Base-by-base conservation (phyloP, 1,140 invertebrate genomes). In the Radopholus similis region DNA sequence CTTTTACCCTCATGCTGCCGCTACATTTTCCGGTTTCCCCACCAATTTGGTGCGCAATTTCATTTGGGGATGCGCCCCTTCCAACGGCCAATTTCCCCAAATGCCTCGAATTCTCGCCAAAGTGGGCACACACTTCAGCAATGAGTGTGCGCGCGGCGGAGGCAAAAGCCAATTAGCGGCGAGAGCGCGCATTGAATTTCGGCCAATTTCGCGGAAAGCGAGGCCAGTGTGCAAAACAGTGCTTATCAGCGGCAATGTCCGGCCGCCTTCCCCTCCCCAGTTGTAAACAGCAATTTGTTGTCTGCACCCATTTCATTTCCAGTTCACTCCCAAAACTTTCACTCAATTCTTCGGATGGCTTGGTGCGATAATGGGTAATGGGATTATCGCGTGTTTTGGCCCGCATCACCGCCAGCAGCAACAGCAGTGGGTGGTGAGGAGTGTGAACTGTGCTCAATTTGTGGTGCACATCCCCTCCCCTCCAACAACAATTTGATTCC, bases 151-250 rank as follows among this genome's bases (percentile, higher is more conserved):
- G 23, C 47, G 26, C 44, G n/a, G 13, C 23, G 9, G 9, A 23
- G 47, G 47, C 47, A 51, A 51, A 51, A 51, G 47, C 47, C 47
- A 51, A 51, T 51, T 51, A 51, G 30, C 47, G 1, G 47, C 8
- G 47, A 4, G 47, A 28, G 9, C 6, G 23, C 5, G 47, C 21
- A 51, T 51, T 51, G 30, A 47, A 47, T 47, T 47, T 47, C 38
- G 18, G 44, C 15, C 44, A 8, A 47, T 47, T 47, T 8, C 1
- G 3, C 44, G 6, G 26, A 51, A 51, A 51, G 13, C 47, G n/a
- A 21, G 9, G 6, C 18, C 18, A 51, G 13, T 8, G 30, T 21
- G 13, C 23, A 51, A 51, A 26, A 28, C 23, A 26, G n/a, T 11
- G 26, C 6, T 47, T 5, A 21, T 49, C 6, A 49, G 5, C 8